phyloP scores from a whole-genome alignment of 2,888 invertebrate genomes.

The Halictus quadricinctus region DNA sequence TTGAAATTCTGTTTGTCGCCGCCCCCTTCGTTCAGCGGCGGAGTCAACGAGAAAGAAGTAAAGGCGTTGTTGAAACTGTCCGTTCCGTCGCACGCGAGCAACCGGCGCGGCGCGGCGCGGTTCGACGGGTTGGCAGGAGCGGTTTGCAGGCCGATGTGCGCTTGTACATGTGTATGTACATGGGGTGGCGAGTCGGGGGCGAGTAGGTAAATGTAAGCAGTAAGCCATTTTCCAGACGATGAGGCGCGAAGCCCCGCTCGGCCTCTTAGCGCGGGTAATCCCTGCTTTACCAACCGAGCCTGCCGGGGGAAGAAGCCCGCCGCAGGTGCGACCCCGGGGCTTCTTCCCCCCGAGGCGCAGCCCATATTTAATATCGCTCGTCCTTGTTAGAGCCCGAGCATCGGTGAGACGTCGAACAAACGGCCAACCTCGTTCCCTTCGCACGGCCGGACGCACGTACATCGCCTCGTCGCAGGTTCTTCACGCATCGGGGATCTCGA shows the following conservation, averaged over 20 bases:
- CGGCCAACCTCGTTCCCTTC: conserved; percentile 41
- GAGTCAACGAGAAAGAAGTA: not conserved
- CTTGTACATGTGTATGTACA: not conserved
- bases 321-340: conserved; percentile 79
- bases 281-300: conserved; percentile 77
- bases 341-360: conserved; percentile 66
- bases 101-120: not conserved
- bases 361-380: conserved; percentile 75
- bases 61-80: conserved; percentile 8
- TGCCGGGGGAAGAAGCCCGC: conserved; percentile 78
- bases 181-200: conserved; percentile 51
- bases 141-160: not conserved
- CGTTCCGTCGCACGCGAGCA: conserved; percentile 18
- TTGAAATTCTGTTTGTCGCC: conserved; percentile 12
- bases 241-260: conserved; percentile 81
- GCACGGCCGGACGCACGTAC: not conserved
- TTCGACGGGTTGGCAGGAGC: not conserved
- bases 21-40: not conserved
- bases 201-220: conserved; percentile 80
- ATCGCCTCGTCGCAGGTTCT: conserved; percentile 11
- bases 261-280: conserved; percentile 81
- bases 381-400: conserved; percentile 56
- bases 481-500: not conserved
- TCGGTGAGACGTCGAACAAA: conserved; percentile 39
- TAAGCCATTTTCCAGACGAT: conserved; percentile 83